Percentiles rank a stretch among this genome's conserved stretches.
phyloP scores from a whole-genome alignment of 2,888 invertebrate species.

The Brachycybe producta region DNA sequence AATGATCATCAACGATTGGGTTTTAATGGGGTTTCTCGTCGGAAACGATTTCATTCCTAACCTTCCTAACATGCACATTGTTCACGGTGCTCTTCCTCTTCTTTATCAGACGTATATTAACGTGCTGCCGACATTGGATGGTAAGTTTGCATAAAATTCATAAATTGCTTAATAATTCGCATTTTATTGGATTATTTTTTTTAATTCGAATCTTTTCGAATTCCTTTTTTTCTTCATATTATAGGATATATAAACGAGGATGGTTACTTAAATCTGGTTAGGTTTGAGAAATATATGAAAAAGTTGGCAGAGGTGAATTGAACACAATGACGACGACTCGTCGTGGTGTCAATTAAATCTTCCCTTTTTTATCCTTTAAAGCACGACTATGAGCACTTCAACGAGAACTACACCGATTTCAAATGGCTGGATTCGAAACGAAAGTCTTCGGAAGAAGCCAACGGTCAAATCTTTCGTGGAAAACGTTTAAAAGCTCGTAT shows the following conservation, averaged over 20 bases:
- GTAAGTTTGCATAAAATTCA: too few species aligned
- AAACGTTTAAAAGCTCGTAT: neutral
- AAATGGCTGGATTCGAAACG: constrained; percentile 70
- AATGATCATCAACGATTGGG: constrained; percentile 93
- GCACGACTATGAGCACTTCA: constrained; percentile 18
- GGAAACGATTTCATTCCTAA: constrained; percentile 98
- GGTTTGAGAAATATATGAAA: constrained; percentile 75
- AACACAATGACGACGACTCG: neutral
- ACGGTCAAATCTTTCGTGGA: neutral
- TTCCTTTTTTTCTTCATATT: neutral
- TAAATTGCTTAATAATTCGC: neutral
- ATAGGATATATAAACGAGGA: constrained; percentile 84
- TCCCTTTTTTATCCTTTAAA: neutral
- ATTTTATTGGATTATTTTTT: constrained; percentile 14
- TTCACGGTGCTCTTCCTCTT: constrained; percentile 71
- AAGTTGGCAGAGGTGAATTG: constrained; percentile 51
- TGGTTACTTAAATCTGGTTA: constrained; percentile 62
- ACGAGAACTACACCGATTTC: constrained; percentile 49
- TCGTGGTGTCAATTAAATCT: neutral
- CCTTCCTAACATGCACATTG: constrained; percentile 87
- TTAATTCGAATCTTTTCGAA: neutral
- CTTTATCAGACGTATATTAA: constrained; percentile 78
- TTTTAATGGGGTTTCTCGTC: constrained; percentile 89
- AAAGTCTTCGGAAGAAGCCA: constrained; percentile 33
- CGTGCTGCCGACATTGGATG: constrained; percentile 70